Evolutionary conservation across 2,797 vertebrate genomes (phyloP).

Genomic region (Aphelocoma californica): DNA sequence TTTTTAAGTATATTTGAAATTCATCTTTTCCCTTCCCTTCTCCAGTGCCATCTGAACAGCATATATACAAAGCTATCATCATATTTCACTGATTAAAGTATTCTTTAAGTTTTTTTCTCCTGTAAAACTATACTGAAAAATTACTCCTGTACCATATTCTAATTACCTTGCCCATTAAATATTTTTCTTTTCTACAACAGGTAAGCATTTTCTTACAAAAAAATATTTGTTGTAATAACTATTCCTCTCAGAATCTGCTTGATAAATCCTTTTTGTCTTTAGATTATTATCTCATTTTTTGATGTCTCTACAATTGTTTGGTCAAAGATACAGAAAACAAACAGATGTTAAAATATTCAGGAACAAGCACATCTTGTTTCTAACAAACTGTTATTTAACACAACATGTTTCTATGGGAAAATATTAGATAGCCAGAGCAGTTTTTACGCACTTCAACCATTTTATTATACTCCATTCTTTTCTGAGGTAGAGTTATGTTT

Average conservation of each 20-base stretch:
- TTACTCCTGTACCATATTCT: neutral
- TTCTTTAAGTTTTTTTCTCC: neutral
- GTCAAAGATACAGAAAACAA: neutral
- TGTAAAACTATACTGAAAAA: neutral
- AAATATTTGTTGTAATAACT: neutral
- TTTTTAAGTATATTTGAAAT: neutral
- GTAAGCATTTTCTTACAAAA: neutral
- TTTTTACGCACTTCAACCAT: neutral
- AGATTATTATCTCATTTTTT: neutral
- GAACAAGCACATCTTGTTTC: neutral
- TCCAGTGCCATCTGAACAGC: neutral
- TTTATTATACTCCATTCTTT: neutral
- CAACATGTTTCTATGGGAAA: neutral
- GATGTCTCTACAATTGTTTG: neutral
- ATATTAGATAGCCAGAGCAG: neutral
- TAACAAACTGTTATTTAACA: neutral
- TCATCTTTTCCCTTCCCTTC: neutral
- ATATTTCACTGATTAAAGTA: fast-evolving
- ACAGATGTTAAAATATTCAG: neutral
- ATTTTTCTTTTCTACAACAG: neutral
- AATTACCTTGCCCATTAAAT: neutral
- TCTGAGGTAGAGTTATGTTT: neutral
- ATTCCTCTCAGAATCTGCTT: neutral
- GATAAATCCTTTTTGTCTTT: neutral
- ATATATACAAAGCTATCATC: neutral